Evolutionary conservation across 2,797 vertebrate genomes (phyloP).

Genomic region (Silurus aristotelis): DNA sequence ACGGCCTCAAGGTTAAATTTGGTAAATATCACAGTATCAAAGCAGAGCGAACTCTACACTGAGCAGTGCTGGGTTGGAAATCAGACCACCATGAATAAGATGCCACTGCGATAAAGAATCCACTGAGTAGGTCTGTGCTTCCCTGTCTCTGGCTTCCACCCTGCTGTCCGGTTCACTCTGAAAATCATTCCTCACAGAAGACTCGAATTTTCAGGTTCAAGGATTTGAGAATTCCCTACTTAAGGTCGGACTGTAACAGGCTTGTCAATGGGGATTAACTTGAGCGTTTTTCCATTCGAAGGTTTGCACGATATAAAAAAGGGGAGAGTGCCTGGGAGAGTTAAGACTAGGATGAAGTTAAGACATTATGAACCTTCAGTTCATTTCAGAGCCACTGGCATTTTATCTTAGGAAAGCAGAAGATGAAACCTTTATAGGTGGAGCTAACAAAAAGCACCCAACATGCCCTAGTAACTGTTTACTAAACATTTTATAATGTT

Average conservation of each 20-base stretch:
- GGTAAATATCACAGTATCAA: neutral
- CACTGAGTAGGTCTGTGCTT: neutral
- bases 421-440: neutral
- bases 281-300: constrained; percentile 59
- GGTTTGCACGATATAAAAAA: constrained; percentile 17
- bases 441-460: too few relatives aligned
- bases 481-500: too few relatives aligned
- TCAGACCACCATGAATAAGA: constrained; percentile 10
- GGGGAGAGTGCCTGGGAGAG: neutral
- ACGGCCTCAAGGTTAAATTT: neutral
- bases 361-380: constrained; percentile 54
- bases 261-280: constrained; percentile 69
- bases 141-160: constrained; percentile 9
- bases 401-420: neutral
- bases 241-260: constrained; percentile 61
- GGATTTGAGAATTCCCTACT: constrained; percentile 50
- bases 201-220: constrained; percentile 21
- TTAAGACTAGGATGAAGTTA: neutral
- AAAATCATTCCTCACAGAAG: constrained; percentile 23
- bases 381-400: constrained; percentile 21
- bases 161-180: constrained; percentile 44
- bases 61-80: neutral
- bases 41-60: neutral
- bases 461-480: too few relatives aligned
- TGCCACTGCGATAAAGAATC: neutral